A percentile compares a stretch with the other conserved stretches of the same genome.
Conservation (phyloP, 2,113 vertebrate species). For the Coregonus clupeaformis region DNA sequence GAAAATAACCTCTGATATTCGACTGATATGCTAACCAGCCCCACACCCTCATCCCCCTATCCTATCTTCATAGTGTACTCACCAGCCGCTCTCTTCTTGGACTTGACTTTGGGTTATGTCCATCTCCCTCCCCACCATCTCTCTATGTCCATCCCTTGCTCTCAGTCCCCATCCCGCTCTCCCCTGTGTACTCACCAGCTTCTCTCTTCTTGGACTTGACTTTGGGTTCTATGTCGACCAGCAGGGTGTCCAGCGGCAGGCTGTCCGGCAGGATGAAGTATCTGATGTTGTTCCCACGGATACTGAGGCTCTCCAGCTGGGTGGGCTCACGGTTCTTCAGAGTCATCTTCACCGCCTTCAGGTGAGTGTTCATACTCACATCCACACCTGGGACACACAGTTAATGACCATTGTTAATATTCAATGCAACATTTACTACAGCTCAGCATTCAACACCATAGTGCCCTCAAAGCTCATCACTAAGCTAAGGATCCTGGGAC, state of each 20-base stretch:
- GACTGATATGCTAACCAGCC: background rate
- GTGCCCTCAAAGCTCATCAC: too few species aligned
- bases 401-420: too few species aligned
- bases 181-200: constrained; percentile 82
- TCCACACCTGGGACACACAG: constrained; percentile 80
- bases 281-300: constrained; percentile 97
- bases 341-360: constrained; percentile 99
- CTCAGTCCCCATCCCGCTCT: background rate
- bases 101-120: constrained; percentile 98
- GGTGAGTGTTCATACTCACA: constrained; percentile 98
- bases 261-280: constrained; percentile 98
- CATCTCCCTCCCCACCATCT: constrained; percentile 56
- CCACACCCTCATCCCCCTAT: too few species aligned
- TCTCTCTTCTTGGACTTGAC: constrained; percentile 99
- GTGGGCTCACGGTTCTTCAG: constrained; percentile 97
- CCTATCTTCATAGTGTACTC: constrained; percentile 43
- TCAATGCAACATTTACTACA: too few species aligned
- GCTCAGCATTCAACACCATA: too few species aligned
- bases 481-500: too few species aligned
- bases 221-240: constrained; percentile 98
- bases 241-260: constrained; percentile 93
- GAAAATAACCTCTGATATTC: too few species aligned
- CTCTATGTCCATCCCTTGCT: background rate
- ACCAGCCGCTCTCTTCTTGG: constrained; percentile 99
- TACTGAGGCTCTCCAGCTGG: constrained; percentile 94